Evolutionary conservation across 2,888 invertebrate genomes (phyloP).

Genomic region (Limnephilus marmoratus): DNA sequence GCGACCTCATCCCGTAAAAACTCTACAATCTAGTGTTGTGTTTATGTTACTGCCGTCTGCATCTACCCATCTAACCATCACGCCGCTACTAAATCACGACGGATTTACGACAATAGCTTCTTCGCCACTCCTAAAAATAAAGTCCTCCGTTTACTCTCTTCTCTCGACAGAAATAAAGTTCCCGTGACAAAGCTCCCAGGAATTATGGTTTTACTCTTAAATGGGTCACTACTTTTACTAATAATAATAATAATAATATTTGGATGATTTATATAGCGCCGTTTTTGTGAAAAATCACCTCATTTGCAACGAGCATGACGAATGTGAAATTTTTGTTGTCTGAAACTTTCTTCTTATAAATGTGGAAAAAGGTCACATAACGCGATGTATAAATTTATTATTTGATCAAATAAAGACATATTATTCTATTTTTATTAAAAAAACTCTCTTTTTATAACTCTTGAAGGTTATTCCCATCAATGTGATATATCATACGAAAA

Average conservation of each 20-base stretch:
- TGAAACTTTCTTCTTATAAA: neutral
- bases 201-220: neutral
- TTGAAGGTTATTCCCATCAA: too few relatives aligned
- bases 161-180: neutral
- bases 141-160: neutral
- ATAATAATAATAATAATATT: too few relatives aligned
- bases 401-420: too few relatives aligned
- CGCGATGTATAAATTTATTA: too few relatives aligned
- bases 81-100: conserved; percentile 38
- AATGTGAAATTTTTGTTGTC: neutral
- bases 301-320: neutral
- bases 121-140: conserved; percentile 26
- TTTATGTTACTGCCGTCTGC: conserved; percentile 46
- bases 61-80: neutral
- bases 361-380: too few relatives aligned
- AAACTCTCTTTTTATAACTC: too few relatives aligned
- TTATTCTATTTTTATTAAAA: too few relatives aligned
- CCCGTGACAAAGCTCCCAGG: conserved; percentile 3
- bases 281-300: too few relatives aligned
- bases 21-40: conserved; percentile 36
- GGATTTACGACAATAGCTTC: conserved; percentile 40
- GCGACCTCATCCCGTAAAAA: conserved; percentile 28
- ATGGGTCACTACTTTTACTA: neutral
- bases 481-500: too few relatives aligned
- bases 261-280: too few relatives aligned